phyloP scores from a whole-genome alignment of 1,140 invertebrate genomes.

The Megalopta genalis region DNA sequence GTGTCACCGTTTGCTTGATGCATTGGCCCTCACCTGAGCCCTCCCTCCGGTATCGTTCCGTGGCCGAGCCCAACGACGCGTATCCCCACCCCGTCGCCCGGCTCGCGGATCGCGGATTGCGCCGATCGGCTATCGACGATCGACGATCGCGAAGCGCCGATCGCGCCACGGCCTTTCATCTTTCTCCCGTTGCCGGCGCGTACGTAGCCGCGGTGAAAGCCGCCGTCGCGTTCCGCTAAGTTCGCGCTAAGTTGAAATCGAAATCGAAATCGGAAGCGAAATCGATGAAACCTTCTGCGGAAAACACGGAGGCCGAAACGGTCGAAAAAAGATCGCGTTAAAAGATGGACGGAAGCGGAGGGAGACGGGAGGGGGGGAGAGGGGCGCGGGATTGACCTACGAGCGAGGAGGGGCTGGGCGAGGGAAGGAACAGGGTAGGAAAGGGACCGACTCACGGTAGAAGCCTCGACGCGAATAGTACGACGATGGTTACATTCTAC shows the following conservation, averaged over 20 bases:
- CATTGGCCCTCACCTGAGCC: conserved; percentile 66
- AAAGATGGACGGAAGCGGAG: conserved; percentile 24
- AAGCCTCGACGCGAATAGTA: conserved; percentile 66
- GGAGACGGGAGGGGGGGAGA: conserved; percentile 2
- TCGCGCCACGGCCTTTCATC: conserved; percentile 16
- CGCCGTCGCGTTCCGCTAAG: background rate
- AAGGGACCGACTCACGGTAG: conserved; percentile 43
- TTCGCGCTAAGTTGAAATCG: background rate
- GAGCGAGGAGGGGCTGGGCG: conserved; percentile 7
- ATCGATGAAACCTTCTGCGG: too few relatives aligned
- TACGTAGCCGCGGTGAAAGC: conserved; percentile 42
- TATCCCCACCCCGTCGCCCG: background rate
- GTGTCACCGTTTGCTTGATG: conserved; percentile 69
- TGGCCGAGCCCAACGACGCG: conserved; percentile 16
- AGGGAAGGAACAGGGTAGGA: conserved; percentile 25
- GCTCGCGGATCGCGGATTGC: background rate
- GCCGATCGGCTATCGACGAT: background rate
- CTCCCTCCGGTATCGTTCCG: conserved; percentile 47
- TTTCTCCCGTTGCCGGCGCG: conserved; percentile 26
- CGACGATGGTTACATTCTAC: conserved; percentile 77
- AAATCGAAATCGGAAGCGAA: background rate
- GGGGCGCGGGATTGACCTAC: background rate
- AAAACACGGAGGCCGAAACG: too few relatives aligned
- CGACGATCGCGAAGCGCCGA: conserved; percentile 2
- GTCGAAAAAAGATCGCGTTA: conserved; percentile 26